Conservation (phyloP, 2,797 vertebrate genomes). For the Eremophila alpestris region DNA sequence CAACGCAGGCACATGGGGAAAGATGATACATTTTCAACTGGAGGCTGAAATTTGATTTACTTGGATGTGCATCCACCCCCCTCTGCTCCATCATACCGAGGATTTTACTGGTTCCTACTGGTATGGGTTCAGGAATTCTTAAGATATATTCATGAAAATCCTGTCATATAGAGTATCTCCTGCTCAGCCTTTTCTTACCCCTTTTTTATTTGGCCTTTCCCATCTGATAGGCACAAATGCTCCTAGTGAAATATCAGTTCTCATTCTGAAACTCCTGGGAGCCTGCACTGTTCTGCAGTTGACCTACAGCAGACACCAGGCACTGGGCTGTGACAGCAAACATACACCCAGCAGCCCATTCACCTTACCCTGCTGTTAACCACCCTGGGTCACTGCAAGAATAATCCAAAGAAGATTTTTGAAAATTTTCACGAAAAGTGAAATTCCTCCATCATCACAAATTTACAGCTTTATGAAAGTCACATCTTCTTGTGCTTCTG, state of each 20-base stretch:
- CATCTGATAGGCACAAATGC: neutral
- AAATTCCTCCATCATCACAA: neutral
- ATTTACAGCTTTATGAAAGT: neutral
- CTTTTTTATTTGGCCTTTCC: neutral
- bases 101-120: neutral
- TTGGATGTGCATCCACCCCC: neutral
- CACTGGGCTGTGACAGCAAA: neutral
- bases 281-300: neutral
- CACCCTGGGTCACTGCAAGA: neutral
- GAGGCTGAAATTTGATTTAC: neutral
- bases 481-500: neutral
- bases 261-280: neutral
- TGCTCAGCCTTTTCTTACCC: neutral
- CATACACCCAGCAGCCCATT: neutral
- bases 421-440: neutral
- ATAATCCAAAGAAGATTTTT: neutral
- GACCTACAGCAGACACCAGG: neutral
- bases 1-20: neutral
- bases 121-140: neutral
- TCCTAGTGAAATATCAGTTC: neutral
- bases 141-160: neutral
- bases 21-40: neutral
- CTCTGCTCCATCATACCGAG: neutral
- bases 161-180: neutral
- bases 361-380: neutral